These are phyloP conservation scores for Chiridota heheva DNA, from an alignment of 35 echinoderm and acorn worm species.

Conservation along the genomic window DNA sequence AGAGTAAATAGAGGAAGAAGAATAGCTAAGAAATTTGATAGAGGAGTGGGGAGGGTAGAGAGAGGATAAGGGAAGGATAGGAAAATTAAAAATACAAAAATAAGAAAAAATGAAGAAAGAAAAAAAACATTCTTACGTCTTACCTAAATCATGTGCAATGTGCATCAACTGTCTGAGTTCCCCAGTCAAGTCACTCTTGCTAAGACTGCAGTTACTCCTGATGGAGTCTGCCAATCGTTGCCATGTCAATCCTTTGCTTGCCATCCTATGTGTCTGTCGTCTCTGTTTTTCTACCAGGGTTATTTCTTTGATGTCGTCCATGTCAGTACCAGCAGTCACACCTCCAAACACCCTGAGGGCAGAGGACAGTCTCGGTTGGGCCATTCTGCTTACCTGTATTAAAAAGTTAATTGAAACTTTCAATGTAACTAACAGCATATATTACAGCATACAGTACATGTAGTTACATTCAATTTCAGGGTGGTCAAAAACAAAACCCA, in stretches of 20 bases:
- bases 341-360: constrained; percentile 67
- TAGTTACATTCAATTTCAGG: no score
- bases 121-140: neutral
- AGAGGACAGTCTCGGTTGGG: constrained; percentile 69
- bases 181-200: constrained; percentile 3
- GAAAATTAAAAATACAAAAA: no score
- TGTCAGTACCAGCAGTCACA: constrained; percentile 52
- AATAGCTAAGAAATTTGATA: no score
- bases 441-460: no score
- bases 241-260: constrained; percentile 60
- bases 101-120: neutral
- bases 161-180: constrained; percentile 42
- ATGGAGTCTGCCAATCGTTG: constrained; percentile 1
- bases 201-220: neutral
- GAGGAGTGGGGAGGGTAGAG: no score
- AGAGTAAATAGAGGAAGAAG: no score
- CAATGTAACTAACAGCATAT: no score
- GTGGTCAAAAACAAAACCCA: no score
- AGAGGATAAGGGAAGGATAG: no score
- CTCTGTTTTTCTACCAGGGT: constrained; percentile 46
- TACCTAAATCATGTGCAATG: constrained; percentile 46
- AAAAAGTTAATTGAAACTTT: no score
- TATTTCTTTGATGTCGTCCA: neutral
- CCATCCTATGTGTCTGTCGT: constrained; percentile 32
- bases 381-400: no score